Base-by-base conservation (phyloP, 2,888 invertebrate genomes). In the Leucophenga montana region DNA sequence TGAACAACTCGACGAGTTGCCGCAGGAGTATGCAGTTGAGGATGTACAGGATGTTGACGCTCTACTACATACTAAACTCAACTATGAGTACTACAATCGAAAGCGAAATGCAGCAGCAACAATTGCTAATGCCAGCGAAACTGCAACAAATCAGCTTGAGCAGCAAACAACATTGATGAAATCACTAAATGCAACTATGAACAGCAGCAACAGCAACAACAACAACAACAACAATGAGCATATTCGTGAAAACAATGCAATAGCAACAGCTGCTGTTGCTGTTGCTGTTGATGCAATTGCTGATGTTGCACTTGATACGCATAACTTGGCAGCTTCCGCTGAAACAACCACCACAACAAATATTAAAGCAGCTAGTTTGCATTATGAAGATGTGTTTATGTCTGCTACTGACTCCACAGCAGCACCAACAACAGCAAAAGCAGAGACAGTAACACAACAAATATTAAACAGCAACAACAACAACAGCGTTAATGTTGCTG, bases 11-110 rank as follows among this genome's bases (percentile, higher is more conserved):
- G 72, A 59, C 71, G 57, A 56, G 18, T 69, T 68, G 20, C 68
- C 48, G 18, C 59, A 65, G 22, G 68, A 50, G 11, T 5, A 59
- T 61, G 66, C 64, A n/a, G 68, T 46, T 56, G 71, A 67, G 50
- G 71, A 66, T 46, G 67, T 69, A 39, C 54, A 67, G 66, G 56
- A 66, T n/a, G 64, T 50, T 14, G 67, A n/a, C n/a, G n/a, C 56
- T 20, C 62, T 64, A 46, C 53, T 39, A 48, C 68, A 71, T 62
- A 18, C 61, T 11, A 61, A 33, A n/a, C 61, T n/a, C 39, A 39
- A 85, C 77, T 86, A 86, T 73, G 87, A 86, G 73, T 86, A 86
- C 77, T 86, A 86, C 74, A 85, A 80, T 76, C 84, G 84, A 67
- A 86, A 86, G 57, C 82, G 79, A 22, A 73, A 78, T n/a, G 73